A percentile compares a stretch with the other conserved stretches of the same genome.
Evolutionary conservation across 2,113 vertebrate genomes (phyloP).

Genomic region (Myotis lucifugus): DNA sequence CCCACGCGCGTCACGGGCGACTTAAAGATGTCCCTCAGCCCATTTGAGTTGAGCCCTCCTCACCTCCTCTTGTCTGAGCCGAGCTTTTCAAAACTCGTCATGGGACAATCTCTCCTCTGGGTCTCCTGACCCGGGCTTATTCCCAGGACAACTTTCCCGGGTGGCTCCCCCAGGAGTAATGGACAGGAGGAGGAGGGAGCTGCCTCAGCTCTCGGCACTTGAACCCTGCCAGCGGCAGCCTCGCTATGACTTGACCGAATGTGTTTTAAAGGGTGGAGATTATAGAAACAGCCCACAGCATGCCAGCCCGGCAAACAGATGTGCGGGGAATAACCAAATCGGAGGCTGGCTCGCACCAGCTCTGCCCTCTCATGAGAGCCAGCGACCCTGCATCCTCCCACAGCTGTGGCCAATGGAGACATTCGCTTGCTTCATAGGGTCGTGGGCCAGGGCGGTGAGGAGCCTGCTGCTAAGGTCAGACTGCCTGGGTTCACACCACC

Average conservation of each 20-base stretch:
- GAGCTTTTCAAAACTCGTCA: neutral
- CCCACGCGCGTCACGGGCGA: neutral
- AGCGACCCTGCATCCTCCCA: neutral
- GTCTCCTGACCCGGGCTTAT: neutral
- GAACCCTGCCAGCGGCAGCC: neutral
- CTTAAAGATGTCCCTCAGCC: neutral
- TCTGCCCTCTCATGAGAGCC: neutral
- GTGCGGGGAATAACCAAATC: neutral
- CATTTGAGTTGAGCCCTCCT: neutral
- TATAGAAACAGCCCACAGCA: neutral
- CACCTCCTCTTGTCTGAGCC: neutral
- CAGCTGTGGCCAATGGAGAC: neutral
- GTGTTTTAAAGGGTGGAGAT: neutral
- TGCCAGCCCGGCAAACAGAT: neutral
- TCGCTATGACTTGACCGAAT: too few species aligned
- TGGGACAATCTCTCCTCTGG: neutral
- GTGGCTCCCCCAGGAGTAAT: too few species aligned
- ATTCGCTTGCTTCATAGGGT: too few species aligned
- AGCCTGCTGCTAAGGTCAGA: neutral
- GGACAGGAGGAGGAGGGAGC: fast-evolving
- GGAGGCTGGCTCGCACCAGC: neutral
- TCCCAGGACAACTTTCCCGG: neutral
- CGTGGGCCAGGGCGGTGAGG: fast-evolving
- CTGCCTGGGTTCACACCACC: neutral
- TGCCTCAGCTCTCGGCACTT: neutral